Percentiles rank a stretch among this genome's conserved stretches.
These are phyloP conservation scores for Ectemnius cavifrons DNA, from an alignment of 2,888 invertebrate genomes.

Conservation along the genomic window DNA sequence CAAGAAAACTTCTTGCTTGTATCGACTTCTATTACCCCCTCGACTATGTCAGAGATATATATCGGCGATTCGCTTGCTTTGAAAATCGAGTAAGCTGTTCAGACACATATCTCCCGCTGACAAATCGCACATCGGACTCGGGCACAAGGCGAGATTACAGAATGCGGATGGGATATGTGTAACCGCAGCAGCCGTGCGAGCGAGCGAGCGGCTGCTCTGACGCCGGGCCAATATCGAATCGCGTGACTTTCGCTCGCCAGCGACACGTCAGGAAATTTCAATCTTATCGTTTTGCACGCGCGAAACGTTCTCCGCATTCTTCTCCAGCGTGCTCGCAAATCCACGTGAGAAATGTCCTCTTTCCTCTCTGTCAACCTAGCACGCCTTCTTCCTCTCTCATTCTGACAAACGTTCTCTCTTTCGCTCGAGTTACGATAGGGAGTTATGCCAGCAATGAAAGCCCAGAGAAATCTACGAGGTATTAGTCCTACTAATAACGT, in stretches of 20 bases:
- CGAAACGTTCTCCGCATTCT: conserved; percentile 44
- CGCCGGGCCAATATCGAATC: conserved; percentile 13
- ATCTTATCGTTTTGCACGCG: conserved; percentile 63
- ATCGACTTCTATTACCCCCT: no score
- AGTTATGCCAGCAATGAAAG: not conserved
- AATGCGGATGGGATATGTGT: conserved; percentile 6
- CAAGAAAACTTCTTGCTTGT: no score
- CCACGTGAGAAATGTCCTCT: conserved; percentile 20
- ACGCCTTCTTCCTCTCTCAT: no score
- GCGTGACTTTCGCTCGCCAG: conserved; percentile 1
- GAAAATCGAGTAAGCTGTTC: no score
- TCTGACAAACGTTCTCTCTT: no score
- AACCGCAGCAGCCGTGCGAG: conserved; percentile 8
- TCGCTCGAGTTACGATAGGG: no score
- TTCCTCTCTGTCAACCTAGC: no score
- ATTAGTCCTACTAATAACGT: not conserved
- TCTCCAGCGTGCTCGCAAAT: conserved; percentile 21
- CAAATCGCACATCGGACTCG: no score
- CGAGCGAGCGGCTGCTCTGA: no score
- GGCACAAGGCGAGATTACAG: conserved; percentile 17
- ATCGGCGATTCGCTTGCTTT: no score
- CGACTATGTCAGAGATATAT: no score
- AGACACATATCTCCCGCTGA: no score
- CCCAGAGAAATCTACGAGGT: not conserved
- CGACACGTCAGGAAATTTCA: conserved; percentile 64